phyloP scores from a whole-genome alignment of 2,888 invertebrate genomes.

The Dorcus hopei region DNA sequence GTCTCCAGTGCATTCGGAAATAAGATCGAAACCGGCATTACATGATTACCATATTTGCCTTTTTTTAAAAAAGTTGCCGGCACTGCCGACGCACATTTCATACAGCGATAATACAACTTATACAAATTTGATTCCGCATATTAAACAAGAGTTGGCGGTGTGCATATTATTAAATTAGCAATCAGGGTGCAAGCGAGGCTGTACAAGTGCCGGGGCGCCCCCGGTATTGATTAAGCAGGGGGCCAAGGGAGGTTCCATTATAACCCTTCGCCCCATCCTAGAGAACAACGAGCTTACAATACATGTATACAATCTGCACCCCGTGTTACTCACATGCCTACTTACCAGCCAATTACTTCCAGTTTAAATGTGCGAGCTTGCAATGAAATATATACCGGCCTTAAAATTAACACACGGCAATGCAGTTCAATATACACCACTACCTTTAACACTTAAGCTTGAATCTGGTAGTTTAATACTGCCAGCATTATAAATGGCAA shows the following conservation, averaged over 20 bases:
- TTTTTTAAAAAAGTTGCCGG: neutral
- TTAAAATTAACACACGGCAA: neutral
- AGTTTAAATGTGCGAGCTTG: conserved; percentile 1
- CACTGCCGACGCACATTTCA: neutral
- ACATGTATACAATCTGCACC: conserved; percentile 27
- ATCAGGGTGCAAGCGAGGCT: conserved; percentile 31
- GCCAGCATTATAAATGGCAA: no score
- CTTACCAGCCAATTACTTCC: conserved; percentile 23
- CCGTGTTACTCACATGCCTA: conserved; percentile 27
- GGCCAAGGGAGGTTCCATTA: conserved; percentile 29
- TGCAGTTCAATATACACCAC: neutral
- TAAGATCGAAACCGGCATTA: neutral
- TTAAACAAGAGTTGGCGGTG: conserved; percentile 48
- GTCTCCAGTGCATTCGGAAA: conserved; percentile 1
- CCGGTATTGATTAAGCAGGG: conserved; percentile 34
- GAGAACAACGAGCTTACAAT: conserved; percentile 28
- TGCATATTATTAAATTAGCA: conserved; percentile 51
- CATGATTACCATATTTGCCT: neutral
- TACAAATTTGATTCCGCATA: conserved; percentile 55
- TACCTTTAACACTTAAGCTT: neutral
- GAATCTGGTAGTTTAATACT: no score
- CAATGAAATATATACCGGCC: conserved; percentile 1
- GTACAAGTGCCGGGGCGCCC: conserved; percentile 27
- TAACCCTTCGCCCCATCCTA: conserved; percentile 31
- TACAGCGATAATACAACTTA: conserved; percentile 47